Conservation (phyloP, 2,113 vertebrate genomes). For the Clarias batrachus region DNA sequence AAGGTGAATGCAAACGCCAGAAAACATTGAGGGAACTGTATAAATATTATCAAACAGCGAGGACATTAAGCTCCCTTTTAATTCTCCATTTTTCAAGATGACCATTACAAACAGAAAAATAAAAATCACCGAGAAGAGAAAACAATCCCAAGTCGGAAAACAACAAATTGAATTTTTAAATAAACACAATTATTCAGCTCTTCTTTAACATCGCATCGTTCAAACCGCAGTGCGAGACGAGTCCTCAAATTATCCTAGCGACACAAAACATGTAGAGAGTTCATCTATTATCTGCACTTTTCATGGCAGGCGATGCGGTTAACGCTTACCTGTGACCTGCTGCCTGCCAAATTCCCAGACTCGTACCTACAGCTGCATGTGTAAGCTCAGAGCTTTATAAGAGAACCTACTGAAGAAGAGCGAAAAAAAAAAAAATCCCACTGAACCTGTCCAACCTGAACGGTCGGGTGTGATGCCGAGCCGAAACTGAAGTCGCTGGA, state of each 20-base stretch:
- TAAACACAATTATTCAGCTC: background rate
- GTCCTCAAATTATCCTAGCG: background rate
- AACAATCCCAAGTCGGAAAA: background rate
- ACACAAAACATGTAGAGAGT: background rate
- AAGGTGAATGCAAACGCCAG: background rate
- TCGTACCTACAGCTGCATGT: background rate
- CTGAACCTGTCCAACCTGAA: conserved; percentile 41
- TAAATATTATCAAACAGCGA: background rate
- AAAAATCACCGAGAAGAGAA: background rate
- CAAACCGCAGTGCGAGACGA: background rate
- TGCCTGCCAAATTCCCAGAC: background rate
- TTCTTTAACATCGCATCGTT: background rate
- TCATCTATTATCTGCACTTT: background rate
- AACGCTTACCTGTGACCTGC: background rate
- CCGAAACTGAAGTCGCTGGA: background rate
- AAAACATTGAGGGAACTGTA: background rate
- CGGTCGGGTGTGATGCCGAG: background rate
- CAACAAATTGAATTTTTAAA: background rate
- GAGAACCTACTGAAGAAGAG: background rate
- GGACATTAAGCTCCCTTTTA: background rate
- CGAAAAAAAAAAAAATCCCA: background rate
- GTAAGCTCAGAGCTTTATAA: background rate
- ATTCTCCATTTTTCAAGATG: background rate
- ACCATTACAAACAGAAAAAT: too few species aligned
- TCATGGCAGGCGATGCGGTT: background rate